phyloP scores from a whole-genome alignment of 2,888 invertebrate species.

The Agriopis aurantiaria region DNA sequence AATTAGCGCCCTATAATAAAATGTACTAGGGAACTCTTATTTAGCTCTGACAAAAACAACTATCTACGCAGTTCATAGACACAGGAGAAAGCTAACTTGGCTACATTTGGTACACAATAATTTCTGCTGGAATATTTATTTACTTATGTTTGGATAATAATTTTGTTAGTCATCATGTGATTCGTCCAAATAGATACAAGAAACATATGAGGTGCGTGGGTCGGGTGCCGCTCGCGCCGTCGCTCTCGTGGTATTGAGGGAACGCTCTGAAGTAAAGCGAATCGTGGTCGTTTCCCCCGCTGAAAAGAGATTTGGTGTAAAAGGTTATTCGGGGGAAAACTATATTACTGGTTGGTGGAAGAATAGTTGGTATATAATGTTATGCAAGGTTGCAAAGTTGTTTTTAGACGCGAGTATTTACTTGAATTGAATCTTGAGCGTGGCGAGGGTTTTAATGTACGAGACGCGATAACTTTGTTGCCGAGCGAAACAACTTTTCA shows the following conservation, averaged over 20 bases:
- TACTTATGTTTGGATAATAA: neutral
- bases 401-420: too few species aligned
- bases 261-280: neutral
- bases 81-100: neutral
- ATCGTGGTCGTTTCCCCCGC: neutral
- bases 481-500: too few species aligned
- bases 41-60: too few species aligned
- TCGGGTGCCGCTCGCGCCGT: neutral
- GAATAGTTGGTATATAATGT: too few species aligned
- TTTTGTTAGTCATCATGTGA: neutral
- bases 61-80: too few species aligned
- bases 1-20: too few species aligned
- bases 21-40: too few species aligned
- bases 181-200: slow-evolving; percentile 10
- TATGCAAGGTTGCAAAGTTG: neutral
- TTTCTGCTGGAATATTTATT: neutral
- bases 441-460: too few species aligned
- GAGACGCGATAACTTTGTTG: too few species aligned
- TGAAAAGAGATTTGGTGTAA: neutral
- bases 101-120: neutral
- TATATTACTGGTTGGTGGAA: too few species aligned
- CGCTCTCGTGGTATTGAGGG: neutral
- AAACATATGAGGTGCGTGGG: neutral
- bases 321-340: too few species aligned
- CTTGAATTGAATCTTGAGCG: too few species aligned